phyloP scores from a whole-genome alignment of 2,113 vertebrate species.

The Bubo bubo region DNA sequence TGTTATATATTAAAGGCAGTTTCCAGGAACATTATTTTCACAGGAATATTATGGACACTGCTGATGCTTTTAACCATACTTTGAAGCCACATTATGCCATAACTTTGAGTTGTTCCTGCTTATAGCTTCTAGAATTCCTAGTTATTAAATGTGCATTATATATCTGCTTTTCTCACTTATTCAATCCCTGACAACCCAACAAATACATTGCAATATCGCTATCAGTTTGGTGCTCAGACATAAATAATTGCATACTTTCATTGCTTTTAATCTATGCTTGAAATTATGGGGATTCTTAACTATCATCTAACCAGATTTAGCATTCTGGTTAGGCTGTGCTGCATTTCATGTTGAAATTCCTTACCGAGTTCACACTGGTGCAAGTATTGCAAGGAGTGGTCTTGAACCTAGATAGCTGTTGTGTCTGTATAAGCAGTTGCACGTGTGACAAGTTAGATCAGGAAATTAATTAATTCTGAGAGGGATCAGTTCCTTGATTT shows the following conservation, averaged over 20 bases:
- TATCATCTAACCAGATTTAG: neutral
- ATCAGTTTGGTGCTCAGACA: neutral
- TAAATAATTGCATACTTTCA: neutral
- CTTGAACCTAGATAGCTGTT: neutral
- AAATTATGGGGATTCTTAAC: neutral
- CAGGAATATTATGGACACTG: neutral
- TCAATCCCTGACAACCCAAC: neutral
- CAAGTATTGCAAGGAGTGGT: neutral
- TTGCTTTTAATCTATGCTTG: neutral
- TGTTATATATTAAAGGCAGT: neutral
- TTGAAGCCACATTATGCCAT: neutral
- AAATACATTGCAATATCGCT: neutral
- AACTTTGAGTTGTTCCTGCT: neutral
- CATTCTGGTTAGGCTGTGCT: neutral
- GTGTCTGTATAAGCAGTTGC: neutral
- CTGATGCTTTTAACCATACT: neutral
- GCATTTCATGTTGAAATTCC: neutral
- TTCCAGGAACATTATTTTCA: neutral
- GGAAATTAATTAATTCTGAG: neutral
- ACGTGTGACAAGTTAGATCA: neutral
- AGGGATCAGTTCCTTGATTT: neutral
- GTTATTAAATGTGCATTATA: neutral
- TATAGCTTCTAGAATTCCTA: neutral
- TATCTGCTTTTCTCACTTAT: neutral
- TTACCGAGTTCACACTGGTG: fast-evolving